Evolutionary conservation across 2,113 vertebrate species (phyloP).

Genomic region (Platysternon megacephalum): DNA sequence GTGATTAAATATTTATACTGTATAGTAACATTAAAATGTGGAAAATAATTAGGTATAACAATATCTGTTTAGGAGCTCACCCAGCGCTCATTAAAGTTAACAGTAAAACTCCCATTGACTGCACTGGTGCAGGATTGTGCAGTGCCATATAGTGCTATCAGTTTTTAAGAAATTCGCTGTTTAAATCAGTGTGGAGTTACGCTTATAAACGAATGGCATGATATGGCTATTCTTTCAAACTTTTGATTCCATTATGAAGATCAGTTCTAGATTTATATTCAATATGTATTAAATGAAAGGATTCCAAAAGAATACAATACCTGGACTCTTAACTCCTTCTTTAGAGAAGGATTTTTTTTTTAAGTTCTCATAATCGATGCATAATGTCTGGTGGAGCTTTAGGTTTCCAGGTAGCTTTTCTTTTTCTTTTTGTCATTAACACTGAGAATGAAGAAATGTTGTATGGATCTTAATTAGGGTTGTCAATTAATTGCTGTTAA

Average conservation of each 20-base stretch:
- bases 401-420: neutral
- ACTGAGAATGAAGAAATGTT: neutral
- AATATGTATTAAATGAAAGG: neutral
- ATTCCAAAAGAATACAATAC: neutral
- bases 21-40: no score
- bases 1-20: no score
- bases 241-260: neutral
- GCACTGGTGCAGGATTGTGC: neutral
- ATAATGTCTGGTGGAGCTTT: neutral
- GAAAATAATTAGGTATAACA: no score
- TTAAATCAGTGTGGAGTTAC: neutral
- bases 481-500: no score
- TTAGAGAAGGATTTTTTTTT: neutral
- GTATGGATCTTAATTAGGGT: neutral
- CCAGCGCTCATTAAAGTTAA: neutral
- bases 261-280: neutral
- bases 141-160: neutral
- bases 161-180: neutral
- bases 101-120: neutral
- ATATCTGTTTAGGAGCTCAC: no score
- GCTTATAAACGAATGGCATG: neutral
- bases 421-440: neutral
- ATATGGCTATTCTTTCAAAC: neutral
- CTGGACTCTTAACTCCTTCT: neutral
- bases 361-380: neutral